Percentiles rank a stretch among this genome's conserved stretches.
phyloP scores from a whole-genome alignment of 2,888 invertebrate species.

The Tachina lurida region DNA sequence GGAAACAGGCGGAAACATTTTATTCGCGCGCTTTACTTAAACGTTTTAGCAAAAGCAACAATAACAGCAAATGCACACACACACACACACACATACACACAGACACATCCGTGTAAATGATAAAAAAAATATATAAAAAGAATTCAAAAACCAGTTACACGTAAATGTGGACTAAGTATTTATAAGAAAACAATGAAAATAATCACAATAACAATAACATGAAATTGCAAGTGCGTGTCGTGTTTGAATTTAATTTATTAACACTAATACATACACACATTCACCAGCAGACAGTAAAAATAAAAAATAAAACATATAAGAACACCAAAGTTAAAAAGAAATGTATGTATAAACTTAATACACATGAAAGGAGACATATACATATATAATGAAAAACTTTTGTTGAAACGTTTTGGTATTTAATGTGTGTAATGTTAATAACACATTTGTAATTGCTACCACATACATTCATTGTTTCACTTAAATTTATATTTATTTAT shows the following conservation, averaged over 20 bases:
- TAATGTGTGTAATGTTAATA: conserved; percentile 59
- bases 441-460: conserved; percentile 48
- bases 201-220: conserved; percentile 65
- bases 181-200: conserved; percentile 68
- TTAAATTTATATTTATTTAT: not conserved
- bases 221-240: conserved; percentile 74
- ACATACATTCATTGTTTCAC: conserved; percentile 60
- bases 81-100: conserved; percentile 33
- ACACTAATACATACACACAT: conserved; percentile 28
- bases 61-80: conserved; percentile 28
- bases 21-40: conserved; percentile 75
- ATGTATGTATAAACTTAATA: conserved; percentile 9
- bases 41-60: conserved; percentile 45
- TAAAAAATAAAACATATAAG: conserved; percentile 7
- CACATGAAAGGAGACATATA: not conserved
- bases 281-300: not conserved
- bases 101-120: conserved; percentile 8
- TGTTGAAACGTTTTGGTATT: conserved; percentile 60
- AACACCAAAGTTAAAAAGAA: conserved; percentile 24
- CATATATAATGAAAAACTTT: conserved; percentile 60
- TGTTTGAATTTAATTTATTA: conserved; percentile 81
- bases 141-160: conserved; percentile 27
- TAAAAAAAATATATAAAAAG: conserved; percentile 7
- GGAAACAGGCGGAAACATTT: conserved; percentile 69
- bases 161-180: conserved; percentile 37